Conservation (phyloP, 2,113 vertebrate species). For the Oncorhynchus nerka region DNA sequence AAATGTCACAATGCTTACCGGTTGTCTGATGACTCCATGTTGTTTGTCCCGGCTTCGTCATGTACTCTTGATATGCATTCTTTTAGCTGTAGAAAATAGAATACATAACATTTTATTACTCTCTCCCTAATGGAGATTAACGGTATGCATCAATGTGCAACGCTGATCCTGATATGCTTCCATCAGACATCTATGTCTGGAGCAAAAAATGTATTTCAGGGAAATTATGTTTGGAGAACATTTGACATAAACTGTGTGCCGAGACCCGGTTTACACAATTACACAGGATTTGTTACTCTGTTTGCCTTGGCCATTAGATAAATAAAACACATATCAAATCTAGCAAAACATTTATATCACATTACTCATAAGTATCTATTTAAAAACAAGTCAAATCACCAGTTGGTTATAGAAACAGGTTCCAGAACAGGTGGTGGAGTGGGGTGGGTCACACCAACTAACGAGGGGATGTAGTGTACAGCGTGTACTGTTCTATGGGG, state of each 20-base stretch:
- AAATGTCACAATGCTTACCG: constrained; percentile 67
- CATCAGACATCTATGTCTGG: neutral
- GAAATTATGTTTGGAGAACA: no score
- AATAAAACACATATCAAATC: no score
- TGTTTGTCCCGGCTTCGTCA: constrained; percentile 63
- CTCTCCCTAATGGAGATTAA: neutral
- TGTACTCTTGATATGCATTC: constrained; percentile 63
- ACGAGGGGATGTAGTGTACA: neutral
- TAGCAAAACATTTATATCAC: no score
- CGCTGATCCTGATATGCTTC: neutral
- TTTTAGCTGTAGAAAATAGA: constrained; percentile 59
- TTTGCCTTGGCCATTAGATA: no score
- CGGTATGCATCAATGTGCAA: neutral
- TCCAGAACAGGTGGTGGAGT: neutral
- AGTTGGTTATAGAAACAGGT: neutral
- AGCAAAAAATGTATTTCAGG: neutral
- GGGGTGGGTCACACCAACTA: neutral
- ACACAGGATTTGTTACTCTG: no score
- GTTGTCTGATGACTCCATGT: constrained; percentile 72
- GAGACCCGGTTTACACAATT: no score
- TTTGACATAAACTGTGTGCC: no score
- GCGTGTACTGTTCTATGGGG: neutral
- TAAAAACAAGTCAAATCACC: no score
- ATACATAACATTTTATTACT: neutral
- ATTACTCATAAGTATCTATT: no score